Evolutionary conservation across 2,888 invertebrate species (phyloP), one percentile per base, ranked within the genome.

Genomic region (Harmothoe impar): DNA sequence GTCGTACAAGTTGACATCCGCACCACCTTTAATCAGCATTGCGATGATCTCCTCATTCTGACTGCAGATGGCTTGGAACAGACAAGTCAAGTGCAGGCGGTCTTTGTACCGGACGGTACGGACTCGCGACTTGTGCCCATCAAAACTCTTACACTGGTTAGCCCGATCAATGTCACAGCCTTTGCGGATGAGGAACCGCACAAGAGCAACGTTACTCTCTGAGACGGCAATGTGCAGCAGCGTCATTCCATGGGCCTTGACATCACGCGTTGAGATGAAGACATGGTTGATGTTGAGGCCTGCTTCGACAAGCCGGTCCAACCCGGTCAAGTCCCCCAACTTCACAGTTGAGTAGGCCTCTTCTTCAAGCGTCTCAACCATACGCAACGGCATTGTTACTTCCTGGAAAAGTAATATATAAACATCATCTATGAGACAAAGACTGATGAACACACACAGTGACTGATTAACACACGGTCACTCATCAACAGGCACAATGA

Each of bases 1-100:
- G 86, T 94, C 94, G 90, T 92, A 90, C 17, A 93, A 89, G 90
- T 94, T 94, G 12, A 94, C 94, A 91, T 94, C 94, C 91, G 93
- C 93, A 17, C 94, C 94, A 15, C 93, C 94, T 68, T 91, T 91
- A 0, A 94, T 93, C 25, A 94, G 91, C 56, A 92, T 90, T 89
- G 92, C 92, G n/a, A 94, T 93, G 91, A 94, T 93, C 15, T 93
- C 93, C 25, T 93, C 77, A 85, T 94, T 92, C 12, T 91, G 91
- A 85, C 93, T 93, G 3, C 94, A 94, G 43, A 94, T 93, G 89
- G 93, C 94, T 35, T 93, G 91, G 89, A 93, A 94, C 89, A 94
- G 93, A 78, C 92, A 92, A 0, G 94, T 93, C 86, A 94, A 68
- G 88, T 94, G 94, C 78, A 94, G 91, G 23, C 93, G 92, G 35